These are phyloP conservation scores for Telmatherina bonti DNA, from an alignment of 2,797 vertebrate species.

Conservation along the genomic window DNA sequence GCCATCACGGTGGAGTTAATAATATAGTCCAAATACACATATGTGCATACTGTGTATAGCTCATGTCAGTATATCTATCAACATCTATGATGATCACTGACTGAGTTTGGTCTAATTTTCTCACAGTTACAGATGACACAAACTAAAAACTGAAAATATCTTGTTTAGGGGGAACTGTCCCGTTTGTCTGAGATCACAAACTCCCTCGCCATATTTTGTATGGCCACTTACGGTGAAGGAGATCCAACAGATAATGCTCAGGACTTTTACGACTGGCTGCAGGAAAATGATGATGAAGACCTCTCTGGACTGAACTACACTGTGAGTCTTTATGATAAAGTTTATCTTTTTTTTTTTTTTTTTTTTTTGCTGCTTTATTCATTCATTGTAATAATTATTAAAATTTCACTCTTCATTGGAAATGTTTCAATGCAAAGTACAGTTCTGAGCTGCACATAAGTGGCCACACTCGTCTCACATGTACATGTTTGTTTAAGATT, in stretches of 20 bases:
- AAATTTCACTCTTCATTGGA: not conserved
- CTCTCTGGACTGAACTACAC: constrained; percentile 91
- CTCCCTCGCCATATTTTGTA: constrained; percentile 94
- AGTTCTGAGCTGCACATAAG: too few relatives aligned
- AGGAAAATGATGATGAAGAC: constrained; percentile 89
- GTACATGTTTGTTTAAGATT: too few relatives aligned
- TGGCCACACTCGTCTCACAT: too few relatives aligned
- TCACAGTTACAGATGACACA: not conserved
- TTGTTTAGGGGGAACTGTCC: constrained; percentile 87
- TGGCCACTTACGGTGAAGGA: constrained; percentile 98
- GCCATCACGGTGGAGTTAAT: not conserved
- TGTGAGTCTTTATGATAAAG: constrained; percentile 76
- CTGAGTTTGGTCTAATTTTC: not conserved
- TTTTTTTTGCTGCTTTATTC: too few relatives aligned
- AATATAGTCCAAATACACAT: too few relatives aligned
- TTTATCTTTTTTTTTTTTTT: too few relatives aligned
- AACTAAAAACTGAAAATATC: not conserved
- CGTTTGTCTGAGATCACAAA: constrained; percentile 92
- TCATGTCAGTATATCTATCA: not conserved
- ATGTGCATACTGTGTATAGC: too few relatives aligned
- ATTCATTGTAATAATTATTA: not conserved
- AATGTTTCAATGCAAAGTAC: too few relatives aligned
- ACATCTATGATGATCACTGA: not conserved
- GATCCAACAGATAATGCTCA: constrained; percentile 98
- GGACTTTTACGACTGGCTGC: constrained; percentile 98